Evolutionary conservation across 2,113 vertebrate species (phyloP).

Genomic region (Eptatretus burgeri): DNA sequence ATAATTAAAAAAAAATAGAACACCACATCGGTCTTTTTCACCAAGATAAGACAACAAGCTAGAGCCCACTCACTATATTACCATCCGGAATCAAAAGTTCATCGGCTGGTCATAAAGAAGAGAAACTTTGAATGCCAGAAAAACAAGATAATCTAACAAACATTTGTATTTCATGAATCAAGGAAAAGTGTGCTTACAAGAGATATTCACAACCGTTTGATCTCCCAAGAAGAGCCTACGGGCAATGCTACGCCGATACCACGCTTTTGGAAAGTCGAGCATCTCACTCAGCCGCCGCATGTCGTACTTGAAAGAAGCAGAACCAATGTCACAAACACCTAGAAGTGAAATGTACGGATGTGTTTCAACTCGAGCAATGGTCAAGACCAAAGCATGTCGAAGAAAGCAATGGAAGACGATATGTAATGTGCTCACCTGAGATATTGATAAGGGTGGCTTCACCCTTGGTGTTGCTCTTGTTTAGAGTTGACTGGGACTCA

Average conservation of each 20-base stretch:
- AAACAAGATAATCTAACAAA: not conserved
- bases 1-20: too few species aligned
- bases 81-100: not conserved
- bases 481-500: slow-evolving; percentile 21
- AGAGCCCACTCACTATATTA: too few species aligned
- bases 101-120: not conserved
- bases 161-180: slow-evolving; percentile 2
- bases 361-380: too few species aligned
- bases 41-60: too few species aligned
- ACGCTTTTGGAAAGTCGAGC: slow-evolving; percentile 75
- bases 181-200: slow-evolving; percentile 21
- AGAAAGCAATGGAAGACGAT: too few species aligned
- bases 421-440: slow-evolving; percentile 29
- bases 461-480: slow-evolving; percentile 52
- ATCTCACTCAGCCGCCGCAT: slow-evolving; percentile 94
- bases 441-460: slow-evolving; percentile 94
- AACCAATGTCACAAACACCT: slow-evolving; percentile 96
- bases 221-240: slow-evolving; percentile 77
- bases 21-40: too few species aligned
- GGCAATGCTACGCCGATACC: slow-evolving; percentile 89
- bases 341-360: slow-evolving; percentile 7
- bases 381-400: too few species aligned
- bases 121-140: slow-evolving; percentile 1
- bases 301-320: slow-evolving; percentile 90
- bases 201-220: slow-evolving; percentile 61